Base-by-base conservation (phyloP, 2,888 invertebrate species). In the Ochropleura leucogaster region DNA sequence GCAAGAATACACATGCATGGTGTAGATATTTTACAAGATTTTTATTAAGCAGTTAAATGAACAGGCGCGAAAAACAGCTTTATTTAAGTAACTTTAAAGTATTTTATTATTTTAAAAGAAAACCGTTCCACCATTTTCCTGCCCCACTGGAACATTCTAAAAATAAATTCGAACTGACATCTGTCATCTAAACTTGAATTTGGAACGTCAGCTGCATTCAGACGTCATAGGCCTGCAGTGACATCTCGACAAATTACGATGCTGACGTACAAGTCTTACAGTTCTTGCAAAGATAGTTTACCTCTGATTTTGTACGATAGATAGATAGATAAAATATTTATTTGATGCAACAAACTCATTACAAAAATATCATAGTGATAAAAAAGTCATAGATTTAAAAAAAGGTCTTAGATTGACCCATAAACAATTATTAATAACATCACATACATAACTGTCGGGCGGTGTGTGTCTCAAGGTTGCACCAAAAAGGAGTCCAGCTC, bases 151-250 rank as follows among this genome's bases (percentile, higher is more conserved):
- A 64, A 51, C 47, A 20, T 57, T 63, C 76, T 30, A 57, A 57
- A 79, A 55, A 44, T 53, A 44, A 44, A 44, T 64, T 30, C 2
- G 47, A 74, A 67, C 49, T 78, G 82, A 68, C 70, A 77, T 16
- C 53, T 60, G 71, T 74, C 68, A 72, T 63, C 72, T 64, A 77
- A 72, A 74, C 75, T 83, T 79, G 68, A 85, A 85, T 75, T 81
- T 72, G 70, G 76, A 81, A 66, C 83, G 73, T 83, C 80, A 80
- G 85, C 74, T 72, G 79, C 76, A 65, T 42, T 78, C 30, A 84
- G 83, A 88, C 88, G 87, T 88, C 88, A 86, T 85, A 83, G 87
- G 82, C 82, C 72, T 84, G 83, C 77, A 88, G 77, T 75, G 88
- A 79, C 77, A 78, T 16, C 40, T 40, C 73, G 68, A 85, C 77